Base-by-base conservation (phyloP, 2,888 invertebrate genomes). In the Alitta virens region DNA sequence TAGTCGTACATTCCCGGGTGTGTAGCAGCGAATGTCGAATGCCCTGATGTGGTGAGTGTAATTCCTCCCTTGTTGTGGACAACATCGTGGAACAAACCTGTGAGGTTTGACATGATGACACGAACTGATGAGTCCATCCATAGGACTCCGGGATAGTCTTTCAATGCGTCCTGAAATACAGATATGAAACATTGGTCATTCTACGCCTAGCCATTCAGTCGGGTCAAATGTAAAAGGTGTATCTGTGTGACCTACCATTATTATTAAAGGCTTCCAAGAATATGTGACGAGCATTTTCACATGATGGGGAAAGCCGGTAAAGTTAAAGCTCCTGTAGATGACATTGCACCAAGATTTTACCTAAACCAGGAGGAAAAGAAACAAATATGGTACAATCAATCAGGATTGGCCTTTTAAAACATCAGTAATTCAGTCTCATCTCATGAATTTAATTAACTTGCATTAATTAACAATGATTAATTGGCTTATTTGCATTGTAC, bases 1-100 rank as follows among this genome's bases (percentile, higher is more conserved):
- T 73, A 79, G 24, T 71, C 66, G 63, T 74, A 73, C 75, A 54
- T 54, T n/a, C n/a, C 72, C 21, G 76, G 76, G 60, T 75, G 68
- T 0, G 76, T 77, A 3, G 74, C 75, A 7, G 73, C 67, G 59
- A 56, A 72, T 1, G 74, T 74, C 16, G 72, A 71, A 53, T 60
- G 60, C 5, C 54, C 54, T 14, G 60, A 43, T 25, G 60, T 54
- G 12, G 54, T 54, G n/a, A 60, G 46, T 12, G 53, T n/a, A 18
- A 60, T 51, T 21, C 12, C 53, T 2, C 59, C 59, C 2, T 53
- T 53, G 1, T 25, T 26, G 1, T 42, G 21, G 43, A 40, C 2
- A 5, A 60, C 43, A 16, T 62, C 33, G 3, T 46, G 12, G 23
- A 56, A 24, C 25, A 55, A 46, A n/a, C 5, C 42, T 18, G 42